Base-by-base conservation (phyloP, 2,888 invertebrate genomes). In the Parnassius mnemosyne region DNA sequence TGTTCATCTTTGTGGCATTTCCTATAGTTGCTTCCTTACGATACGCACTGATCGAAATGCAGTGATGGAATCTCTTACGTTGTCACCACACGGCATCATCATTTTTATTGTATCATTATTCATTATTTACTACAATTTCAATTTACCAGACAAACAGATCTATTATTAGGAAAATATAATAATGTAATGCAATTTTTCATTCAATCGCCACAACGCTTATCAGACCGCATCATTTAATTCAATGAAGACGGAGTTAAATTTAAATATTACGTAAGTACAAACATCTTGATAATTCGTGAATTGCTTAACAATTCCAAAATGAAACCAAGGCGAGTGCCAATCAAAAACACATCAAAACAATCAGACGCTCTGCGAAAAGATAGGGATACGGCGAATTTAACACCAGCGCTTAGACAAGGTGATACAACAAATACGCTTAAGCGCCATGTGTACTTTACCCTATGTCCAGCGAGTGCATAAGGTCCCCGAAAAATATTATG, bases 271-370 rank as follows among this genome's bases (percentile, higher is more conserved):
- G 52, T 25, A 44, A 20, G 25, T 51, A 43, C 25, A 13, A 42
- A n/a, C 42, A 47, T 47, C 25, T 42, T 10, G 13, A 13, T 54
- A 53, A 62, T 54, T 57, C 11, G 47, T 10, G 44, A 53, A 56
- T 12, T 43, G 42, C 12, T 57, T 34, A 41, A 60, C 57, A n/a
- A 16, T 49, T 58, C 51, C n/a, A 64, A 70, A 67, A 66, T 54
- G 60, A 65, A 72, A 72, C 69, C 74, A 73, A 75, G 72, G 71
- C 80, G 80, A 80, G 78, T 77, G 71, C 77, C 71, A 80, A 87
- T 86, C 76, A 83, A 84, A 81, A 81, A 75, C 76, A 63, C 80
- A 81, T 84, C 74, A 79, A 79, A 75, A 70, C 79, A 82, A 76
- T 78, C 68, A 68, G 60, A 62, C 68, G 71, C 50, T 58, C 49